Evolutionary conservation across 2,888 invertebrate species (phyloP).

Genomic region (Eupithecia tripunctaria): DNA sequence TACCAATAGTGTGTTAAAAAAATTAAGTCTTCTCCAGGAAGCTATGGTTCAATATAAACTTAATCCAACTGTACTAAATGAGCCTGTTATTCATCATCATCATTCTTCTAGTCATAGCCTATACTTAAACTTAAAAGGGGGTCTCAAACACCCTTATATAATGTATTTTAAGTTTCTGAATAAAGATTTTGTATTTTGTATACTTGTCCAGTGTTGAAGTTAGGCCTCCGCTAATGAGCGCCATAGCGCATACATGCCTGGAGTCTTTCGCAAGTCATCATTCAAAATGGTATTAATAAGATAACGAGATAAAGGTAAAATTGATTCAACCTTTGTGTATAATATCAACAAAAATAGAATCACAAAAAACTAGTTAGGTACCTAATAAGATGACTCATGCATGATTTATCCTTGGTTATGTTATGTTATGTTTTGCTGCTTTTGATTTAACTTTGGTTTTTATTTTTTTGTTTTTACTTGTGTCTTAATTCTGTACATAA

Average conservation of each 20-base stretch:
- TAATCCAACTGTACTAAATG: neutral
- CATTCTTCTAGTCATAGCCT: neutral
- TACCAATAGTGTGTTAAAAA: neutral
- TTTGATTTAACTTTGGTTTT: neutral
- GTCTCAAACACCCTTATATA: too few species aligned
- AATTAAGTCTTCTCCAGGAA: too few species aligned
- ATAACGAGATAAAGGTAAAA: neutral
- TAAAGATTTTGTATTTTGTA: too few species aligned
- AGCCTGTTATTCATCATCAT: neutral
- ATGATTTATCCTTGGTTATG: neutral
- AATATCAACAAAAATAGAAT: neutral
- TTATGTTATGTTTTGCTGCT: neutral
- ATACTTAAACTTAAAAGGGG: too few species aligned
- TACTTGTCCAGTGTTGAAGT: neutral
- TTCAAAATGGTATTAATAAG: neutral
- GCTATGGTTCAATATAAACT: neutral
- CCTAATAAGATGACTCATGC: neutral
- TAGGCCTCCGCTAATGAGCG: neutral
- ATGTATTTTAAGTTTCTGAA: too few species aligned
- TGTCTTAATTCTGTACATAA: neutral
- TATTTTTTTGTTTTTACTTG: neutral
- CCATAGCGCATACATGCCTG: neutral
- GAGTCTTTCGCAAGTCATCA: neutral
- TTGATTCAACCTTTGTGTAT: neutral
- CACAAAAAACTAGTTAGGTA: neutral